phyloP scores from a whole-genome alignment of 2,797 vertebrate genomes.

The Phoxinus dragarum region DNA sequence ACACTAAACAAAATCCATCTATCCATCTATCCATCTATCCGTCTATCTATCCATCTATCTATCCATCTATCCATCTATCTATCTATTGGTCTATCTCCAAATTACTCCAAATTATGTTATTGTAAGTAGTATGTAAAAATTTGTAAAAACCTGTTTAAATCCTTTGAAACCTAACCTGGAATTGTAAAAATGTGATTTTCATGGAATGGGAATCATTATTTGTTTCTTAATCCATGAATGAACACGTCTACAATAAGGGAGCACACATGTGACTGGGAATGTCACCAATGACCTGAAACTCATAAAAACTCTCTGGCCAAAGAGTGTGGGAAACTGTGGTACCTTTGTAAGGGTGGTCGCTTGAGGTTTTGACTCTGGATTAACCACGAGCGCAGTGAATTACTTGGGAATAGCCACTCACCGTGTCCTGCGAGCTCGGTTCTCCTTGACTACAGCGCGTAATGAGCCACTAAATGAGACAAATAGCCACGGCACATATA shows the following conservation, averaged over 20 bases:
- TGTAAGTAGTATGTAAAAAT: background rate
- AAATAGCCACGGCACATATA: slow-evolving; percentile 1
- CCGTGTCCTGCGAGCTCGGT: background rate
- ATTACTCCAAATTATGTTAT: too few relatives aligned
- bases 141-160: background rate
- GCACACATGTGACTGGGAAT: background rate
- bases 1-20: background rate
- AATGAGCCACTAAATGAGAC: slow-evolving; percentile 28
- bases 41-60: background rate
- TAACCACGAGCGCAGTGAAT: slow-evolving; percentile 11
- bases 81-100: too few relatives aligned
- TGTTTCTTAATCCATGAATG: background rate
- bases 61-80: too few relatives aligned
- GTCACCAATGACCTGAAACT: background rate
- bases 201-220: background rate
- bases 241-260: background rate
- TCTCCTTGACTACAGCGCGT: slow-evolving; percentile 18
- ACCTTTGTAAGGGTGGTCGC: background rate
- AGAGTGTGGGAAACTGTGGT: slow-evolving; percentile 23
- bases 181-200: background rate
- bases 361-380: slow-evolving; percentile 25
- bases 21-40: background rate
- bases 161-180: background rate
- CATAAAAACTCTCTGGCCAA: background rate
- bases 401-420: slow-evolving; percentile 20